phyloP scores from a whole-genome alignment of 2,888 invertebrate species.

The Willowsia nigromaculata region DNA sequence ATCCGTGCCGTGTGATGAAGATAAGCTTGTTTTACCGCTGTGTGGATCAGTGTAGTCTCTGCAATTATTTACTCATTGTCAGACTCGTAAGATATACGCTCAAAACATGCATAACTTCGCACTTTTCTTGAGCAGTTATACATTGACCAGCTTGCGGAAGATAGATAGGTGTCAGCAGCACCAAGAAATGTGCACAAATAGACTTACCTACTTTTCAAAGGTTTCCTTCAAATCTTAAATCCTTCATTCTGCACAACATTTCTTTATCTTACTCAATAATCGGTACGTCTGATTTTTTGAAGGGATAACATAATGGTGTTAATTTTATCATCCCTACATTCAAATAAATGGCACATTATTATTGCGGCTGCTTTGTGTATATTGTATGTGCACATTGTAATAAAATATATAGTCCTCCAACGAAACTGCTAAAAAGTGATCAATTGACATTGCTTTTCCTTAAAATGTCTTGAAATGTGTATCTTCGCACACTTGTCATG shows the following conservation, averaged over 20 bases:
- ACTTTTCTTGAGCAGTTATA: background rate
- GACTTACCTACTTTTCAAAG: too few species aligned
- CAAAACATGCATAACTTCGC: background rate
- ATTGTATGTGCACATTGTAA: background rate
- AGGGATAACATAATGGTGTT: background rate
- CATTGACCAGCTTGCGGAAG: background rate
- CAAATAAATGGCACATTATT: background rate
- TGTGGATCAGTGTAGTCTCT: background rate
- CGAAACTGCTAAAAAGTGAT: background rate
- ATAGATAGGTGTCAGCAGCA: background rate
- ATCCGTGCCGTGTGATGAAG: background rate
- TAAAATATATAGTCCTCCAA: background rate
- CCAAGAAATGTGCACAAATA: background rate
- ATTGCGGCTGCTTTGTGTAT: background rate
- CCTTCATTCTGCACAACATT: too few species aligned
- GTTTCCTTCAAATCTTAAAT: too few species aligned
- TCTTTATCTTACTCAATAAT: too few species aligned
- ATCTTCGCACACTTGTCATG: too few species aligned
- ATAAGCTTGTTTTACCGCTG: background rate
- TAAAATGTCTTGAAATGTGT: background rate
- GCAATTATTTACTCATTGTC: slow-evolving; percentile 1
- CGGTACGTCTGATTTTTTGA: background rate
- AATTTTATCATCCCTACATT: background rate
- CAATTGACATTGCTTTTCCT: background rate
- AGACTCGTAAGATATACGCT: background rate